Percentiles rank a stretch among this genome's conserved stretches.
Conservation (phyloP, 1,140 invertebrate species). For the Gryllus bimaculatus region DNA sequence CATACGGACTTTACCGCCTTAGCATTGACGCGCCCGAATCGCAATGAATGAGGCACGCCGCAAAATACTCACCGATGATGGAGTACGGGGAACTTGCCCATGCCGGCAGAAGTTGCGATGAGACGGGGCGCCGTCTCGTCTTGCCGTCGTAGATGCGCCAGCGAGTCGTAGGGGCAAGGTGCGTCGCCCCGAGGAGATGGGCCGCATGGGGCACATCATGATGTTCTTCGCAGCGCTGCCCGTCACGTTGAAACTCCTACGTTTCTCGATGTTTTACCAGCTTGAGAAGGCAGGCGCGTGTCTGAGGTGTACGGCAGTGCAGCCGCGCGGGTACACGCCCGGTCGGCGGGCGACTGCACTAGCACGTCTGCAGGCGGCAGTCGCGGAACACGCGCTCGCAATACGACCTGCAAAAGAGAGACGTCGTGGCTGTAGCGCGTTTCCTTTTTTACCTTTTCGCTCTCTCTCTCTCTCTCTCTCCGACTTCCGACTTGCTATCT, state of each 20-base stretch:
- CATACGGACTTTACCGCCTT: too few relatives aligned
- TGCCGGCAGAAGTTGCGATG: constrained; percentile 84
- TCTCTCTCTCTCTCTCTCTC: too few relatives aligned
- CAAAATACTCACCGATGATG: constrained; percentile 56
- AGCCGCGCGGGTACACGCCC: constrained; percentile 79
- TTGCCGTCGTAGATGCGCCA: constrained; percentile 84
- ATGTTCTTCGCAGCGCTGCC: constrained; percentile 87
- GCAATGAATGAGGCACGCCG: neutral
- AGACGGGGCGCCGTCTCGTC: constrained; percentile 73
- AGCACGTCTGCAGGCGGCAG: constrained; percentile 80
- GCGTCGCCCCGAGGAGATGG: constrained; percentile 63
- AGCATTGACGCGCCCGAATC: too few relatives aligned
- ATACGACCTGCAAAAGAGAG: constrained; percentile 55
- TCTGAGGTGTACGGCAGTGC: constrained; percentile 77
- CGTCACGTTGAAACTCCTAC: constrained; percentile 89
- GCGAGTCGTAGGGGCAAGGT: constrained; percentile 84
- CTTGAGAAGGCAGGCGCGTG: constrained; percentile 77
- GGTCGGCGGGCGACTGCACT: constrained; percentile 87
- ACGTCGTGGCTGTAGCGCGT: too few relatives aligned
- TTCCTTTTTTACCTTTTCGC: too few relatives aligned
- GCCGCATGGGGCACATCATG: constrained; percentile 87
- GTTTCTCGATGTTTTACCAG: constrained; percentile 85
- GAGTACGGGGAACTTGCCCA: constrained; percentile 90
- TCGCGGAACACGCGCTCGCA: constrained; percentile 77
- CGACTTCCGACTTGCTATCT: too few relatives aligned